Base-by-base conservation (phyloP, 2,113 vertebrate genomes). In the Lethenteron reissneri region DNA sequence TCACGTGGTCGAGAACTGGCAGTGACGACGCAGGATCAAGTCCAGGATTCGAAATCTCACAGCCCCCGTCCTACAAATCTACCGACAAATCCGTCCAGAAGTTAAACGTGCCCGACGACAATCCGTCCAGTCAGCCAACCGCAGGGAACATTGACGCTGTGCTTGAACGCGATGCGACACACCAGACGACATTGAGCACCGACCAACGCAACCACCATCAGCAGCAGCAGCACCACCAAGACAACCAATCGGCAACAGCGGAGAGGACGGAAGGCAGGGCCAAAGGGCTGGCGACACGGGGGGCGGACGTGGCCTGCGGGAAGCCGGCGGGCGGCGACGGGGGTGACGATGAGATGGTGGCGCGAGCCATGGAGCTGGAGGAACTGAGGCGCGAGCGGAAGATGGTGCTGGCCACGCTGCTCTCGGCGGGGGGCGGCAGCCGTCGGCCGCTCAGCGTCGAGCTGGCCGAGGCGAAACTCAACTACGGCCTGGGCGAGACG, bases 391-490 rank as follows among this genome's bases (percentile, higher is more conserved):
- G 77, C 74, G 85, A 92, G 70, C 83, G 84, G 1, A 83, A 85
- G 72, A 83, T 83, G 72, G 81, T 94, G 73, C 82, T 92, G 83
- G 83, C 86, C 2, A 79, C 81, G 1, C 73, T 97, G 57, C 83
- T 41, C 41, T 41, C 41, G 6, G 41, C 41, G 41, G 41, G 41
- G 41, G 41, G 41, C 41, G 41, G 4, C 41, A 41, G 41, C 41
- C 41, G 41, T 41, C 41, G 41, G 41, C 41, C 41, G 9, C 80
- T 99, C 72, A 94, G 84, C 0, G 80, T 90, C 75, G 88, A 96
- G 70, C 84, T 96, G 74, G 78, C 84, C 0, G 94, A 97, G 80
- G 88, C 92, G 9, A 95, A 88, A 74, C 80, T 96, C 25, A 86
- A 86, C 75, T 89, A 83, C 0, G 82, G 88, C 74, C 85, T 90